phyloP scores from a whole-genome alignment of 37 sponge, comb jelly and placozoan species.

The Beroe forskalii region DNA sequence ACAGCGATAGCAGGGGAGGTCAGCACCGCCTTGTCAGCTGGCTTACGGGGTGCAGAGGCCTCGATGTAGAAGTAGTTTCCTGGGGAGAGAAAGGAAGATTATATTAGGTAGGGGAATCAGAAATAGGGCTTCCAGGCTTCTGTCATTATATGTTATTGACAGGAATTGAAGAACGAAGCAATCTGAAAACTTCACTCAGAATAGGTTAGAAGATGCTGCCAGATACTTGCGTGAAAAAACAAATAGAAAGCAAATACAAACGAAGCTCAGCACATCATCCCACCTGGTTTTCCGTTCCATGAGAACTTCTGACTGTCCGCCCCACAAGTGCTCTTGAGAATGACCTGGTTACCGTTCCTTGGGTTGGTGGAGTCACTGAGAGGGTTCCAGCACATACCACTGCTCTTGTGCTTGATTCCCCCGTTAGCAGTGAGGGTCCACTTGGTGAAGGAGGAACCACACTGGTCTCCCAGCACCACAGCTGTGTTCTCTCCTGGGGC shows the following conservation, averaged over 20 bases:
- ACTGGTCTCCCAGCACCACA: constrained; percentile 11
- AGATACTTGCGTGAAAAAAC: too few species aligned
- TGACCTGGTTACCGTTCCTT: constrained; percentile 17
- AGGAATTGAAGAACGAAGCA: too few species aligned
- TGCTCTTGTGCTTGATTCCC: constrained; percentile 49
- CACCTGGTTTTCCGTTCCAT: constrained; percentile 42
- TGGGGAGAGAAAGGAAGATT: background rate
- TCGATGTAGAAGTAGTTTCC: constrained; percentile 70
- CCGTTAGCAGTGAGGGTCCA: constrained; percentile 57
- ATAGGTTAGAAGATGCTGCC: too few species aligned
- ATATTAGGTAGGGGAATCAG: too few species aligned
- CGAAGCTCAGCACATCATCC: too few species aligned
- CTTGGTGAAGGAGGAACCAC: constrained; percentile 36
- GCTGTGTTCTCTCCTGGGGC: background rate
- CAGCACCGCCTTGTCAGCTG: constrained; percentile 67
- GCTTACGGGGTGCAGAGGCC: constrained; percentile 63
- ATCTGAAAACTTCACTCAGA: too few species aligned
- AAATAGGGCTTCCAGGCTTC: too few species aligned
- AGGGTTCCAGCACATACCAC: constrained; percentile 60
- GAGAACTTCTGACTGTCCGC: constrained; percentile 37
- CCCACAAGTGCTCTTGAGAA: background rate
- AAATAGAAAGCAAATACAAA: too few species aligned
- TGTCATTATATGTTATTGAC: too few species aligned
- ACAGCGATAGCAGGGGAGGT: constrained; percentile 25
- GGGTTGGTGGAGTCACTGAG: constrained; percentile 19